Base-by-base conservation (phyloP, 1,140 invertebrate genomes). In the Cecropterus lyciades region DNA sequence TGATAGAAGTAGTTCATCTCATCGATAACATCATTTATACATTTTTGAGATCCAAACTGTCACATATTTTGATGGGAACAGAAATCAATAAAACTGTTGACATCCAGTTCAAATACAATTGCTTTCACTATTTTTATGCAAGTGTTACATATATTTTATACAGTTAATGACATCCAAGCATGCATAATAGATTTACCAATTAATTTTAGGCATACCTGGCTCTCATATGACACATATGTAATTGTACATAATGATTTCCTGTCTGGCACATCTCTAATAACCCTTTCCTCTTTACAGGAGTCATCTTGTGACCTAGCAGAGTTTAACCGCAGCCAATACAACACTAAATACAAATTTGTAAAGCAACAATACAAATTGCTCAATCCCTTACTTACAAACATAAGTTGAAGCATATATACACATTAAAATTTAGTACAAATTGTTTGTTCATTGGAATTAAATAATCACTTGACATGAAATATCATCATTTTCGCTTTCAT, bases 401-500 rank as follows among this genome's bases (percentile, higher is more conserved):
- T 40, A 17, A 37, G 10, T 27, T 42, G 43, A 40, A 64, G 46
- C 20, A 64, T 53, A 53, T 52, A 64, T 52, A 65, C 63, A 65
- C 30, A 65, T 55, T 46, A 55, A 42, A 65, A 65, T 55, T 65
- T 60, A 48, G 16, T 46, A 42, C 57, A 72, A 56, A 70, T 67
- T 65, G 78, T 87, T 87, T 87, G 84, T 85, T 87, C 84, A 76
- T 73, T 82, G 80, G 79, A 87, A 82, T 83, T 72, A 75, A 77
- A 74, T 71, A 73, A 80, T 83, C 79, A 79, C 82, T 73, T 71
- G 71, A 46, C 17, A n/a, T 24, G 65, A 79, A 8, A 9, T n/a
- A 3, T 13, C 37, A 11, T 40, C 37, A 40, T n/a, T 40, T 40
- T 40, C n/a, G 9, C 2, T 40, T 40, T n/a, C n/a, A 40, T n/a